Conservation (phyloP, 2,888 invertebrate species). For the Exocentrus adspersus region DNA sequence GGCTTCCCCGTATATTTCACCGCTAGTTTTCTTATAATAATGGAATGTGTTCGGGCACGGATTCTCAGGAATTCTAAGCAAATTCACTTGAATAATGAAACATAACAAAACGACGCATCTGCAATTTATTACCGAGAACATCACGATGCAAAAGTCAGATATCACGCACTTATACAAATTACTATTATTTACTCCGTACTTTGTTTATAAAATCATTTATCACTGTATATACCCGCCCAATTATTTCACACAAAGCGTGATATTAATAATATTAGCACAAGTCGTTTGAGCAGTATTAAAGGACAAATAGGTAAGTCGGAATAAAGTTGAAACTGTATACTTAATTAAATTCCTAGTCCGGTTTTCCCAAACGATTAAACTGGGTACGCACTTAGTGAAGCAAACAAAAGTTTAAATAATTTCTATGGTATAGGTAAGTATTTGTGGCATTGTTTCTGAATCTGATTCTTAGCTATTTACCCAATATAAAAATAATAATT, state of each 20-base stretch:
- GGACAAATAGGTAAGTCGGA: not conserved
- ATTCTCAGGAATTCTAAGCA: conserved; percentile 45
- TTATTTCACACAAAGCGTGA: too few species aligned
- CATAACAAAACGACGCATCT: not conserved
- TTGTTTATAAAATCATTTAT: not conserved
- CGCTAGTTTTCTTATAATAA: conserved; percentile 43
- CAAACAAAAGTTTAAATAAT: conserved; percentile 10
- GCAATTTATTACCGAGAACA: too few species aligned
- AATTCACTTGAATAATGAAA: not conserved
- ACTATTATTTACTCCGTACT: not conserved
- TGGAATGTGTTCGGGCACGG: conserved; percentile 52
- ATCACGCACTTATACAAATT: not conserved
- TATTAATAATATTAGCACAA: not conserved
- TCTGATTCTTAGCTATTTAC: too few species aligned
- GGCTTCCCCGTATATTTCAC: conserved; percentile 42
- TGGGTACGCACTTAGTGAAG: too few species aligned
- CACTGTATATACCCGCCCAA: not conserved
- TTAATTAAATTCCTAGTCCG: conserved; percentile 25
- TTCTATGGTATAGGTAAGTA: too few species aligned
- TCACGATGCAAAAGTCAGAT: too few species aligned
- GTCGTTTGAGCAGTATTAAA: not conserved
- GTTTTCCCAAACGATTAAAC: conserved; percentile 18
- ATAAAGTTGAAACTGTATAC: conserved; percentile 2
- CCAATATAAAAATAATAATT: too few species aligned
- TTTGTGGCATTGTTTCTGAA: too few species aligned